Conservation (phyloP, 2,113 vertebrate genomes). For the Ibidorhyncha struthersii region DNA sequence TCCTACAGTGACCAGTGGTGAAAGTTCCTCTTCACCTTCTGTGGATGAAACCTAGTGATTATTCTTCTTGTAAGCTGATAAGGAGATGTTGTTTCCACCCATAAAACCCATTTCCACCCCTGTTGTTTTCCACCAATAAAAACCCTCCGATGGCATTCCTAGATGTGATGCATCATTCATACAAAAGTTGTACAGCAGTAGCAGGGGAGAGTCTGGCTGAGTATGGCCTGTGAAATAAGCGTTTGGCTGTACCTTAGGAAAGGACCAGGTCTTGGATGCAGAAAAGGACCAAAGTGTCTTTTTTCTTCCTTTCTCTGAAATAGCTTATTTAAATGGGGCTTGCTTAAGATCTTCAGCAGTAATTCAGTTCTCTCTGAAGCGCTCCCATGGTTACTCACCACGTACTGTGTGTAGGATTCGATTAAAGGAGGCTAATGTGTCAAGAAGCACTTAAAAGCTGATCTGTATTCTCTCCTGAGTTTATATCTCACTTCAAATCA, state of each 20-base stretch:
- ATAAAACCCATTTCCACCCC: too few relatives aligned
- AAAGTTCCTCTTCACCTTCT: background rate
- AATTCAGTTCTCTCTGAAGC: background rate
- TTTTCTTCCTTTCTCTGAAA: background rate
- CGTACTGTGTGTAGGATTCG: background rate
- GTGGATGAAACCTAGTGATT: background rate
- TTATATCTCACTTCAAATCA: background rate
- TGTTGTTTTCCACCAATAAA: background rate
- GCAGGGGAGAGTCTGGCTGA: background rate
- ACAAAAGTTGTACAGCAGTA: background rate
- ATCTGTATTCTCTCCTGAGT: background rate
- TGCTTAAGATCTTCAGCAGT: background rate
- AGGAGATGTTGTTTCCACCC: background rate
- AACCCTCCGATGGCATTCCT: background rate
- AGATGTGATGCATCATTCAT: background rate
- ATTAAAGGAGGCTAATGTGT: background rate
- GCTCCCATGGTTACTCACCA: background rate
- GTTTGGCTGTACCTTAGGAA: background rate
- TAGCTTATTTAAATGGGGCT: background rate
- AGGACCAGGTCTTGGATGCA: background rate
- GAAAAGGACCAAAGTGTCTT: background rate
- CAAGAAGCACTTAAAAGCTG: background rate
- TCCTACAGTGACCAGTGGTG: fast-evolving
- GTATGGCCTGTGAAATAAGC: background rate
- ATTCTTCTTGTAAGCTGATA: background rate